Conservation (phyloP, 1,140 invertebrate genomes). For the Scaptomyza pallida region DNA sequence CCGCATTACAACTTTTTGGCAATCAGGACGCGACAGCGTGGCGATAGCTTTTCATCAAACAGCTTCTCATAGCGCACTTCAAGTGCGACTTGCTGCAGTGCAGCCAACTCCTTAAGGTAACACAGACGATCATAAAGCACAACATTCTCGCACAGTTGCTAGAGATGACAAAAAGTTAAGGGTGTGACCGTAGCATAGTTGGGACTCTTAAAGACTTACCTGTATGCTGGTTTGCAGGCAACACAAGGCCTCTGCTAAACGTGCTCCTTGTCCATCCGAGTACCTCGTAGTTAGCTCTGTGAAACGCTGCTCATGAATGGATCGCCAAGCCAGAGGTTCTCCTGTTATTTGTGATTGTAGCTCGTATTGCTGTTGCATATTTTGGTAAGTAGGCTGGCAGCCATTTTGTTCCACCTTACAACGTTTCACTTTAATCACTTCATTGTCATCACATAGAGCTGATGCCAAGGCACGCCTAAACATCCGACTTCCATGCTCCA, state of each 20-base stretch:
- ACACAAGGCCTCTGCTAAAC: conserved; percentile 66
- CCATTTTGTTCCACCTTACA: not conserved
- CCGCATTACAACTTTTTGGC: conserved; percentile 71
- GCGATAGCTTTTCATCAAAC: conserved; percentile 86
- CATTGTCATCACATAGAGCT: conserved; percentile 35
- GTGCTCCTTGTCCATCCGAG: conserved; percentile 29
- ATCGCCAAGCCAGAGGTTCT: conserved; percentile 21
- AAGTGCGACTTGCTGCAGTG: conserved; percentile 69
- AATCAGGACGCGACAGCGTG: conserved; percentile 86
- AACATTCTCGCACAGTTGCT: conserved; percentile 88
- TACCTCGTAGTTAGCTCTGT: conserved; percentile 38
- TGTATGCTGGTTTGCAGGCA: conserved; percentile 77
- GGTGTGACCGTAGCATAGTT: too few relatives aligned
- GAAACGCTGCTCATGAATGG: conserved; percentile 48
- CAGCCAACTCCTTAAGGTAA: conserved; percentile 86
- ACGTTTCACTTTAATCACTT: conserved; percentile 41
- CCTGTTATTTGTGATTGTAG: conserved; percentile 24
- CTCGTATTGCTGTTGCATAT: conserved; percentile 32
- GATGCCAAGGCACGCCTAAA: conserved; percentile 62
- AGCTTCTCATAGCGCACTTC: conserved; percentile 85
- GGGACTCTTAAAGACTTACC: too few relatives aligned
- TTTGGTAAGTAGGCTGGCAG: conserved; percentile 10
- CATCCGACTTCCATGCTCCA: conserved; percentile 64
- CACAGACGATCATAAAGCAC: conserved; percentile 88
- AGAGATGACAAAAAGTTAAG: not conserved